phyloP scores from a whole-genome alignment of 2,797 vertebrate species.

The Valencia hispanica region DNA sequence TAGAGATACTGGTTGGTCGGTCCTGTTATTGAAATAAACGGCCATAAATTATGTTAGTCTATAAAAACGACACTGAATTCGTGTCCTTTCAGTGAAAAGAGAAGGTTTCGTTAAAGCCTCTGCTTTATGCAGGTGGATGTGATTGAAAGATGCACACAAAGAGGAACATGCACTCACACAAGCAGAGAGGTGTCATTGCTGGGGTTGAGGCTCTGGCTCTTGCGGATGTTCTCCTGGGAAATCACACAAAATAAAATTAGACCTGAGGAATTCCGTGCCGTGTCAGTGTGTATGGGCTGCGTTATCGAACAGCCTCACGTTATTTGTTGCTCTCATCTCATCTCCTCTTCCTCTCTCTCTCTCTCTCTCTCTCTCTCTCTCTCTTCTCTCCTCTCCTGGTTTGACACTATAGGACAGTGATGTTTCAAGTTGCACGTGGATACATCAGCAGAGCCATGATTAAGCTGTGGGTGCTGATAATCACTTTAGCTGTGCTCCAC shows the following conservation, averaged over 20 bases:
- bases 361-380: not conserved
- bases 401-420: constrained; percentile 4
- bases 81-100: constrained; percentile 10
- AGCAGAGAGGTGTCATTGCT: constrained; percentile 46
- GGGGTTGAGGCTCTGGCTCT: constrained; percentile 52
- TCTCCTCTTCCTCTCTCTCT: constrained; percentile 10
- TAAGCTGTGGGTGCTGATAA: constrained; percentile 4
- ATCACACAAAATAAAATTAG: constrained; percentile 72
- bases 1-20: constrained; percentile 52
- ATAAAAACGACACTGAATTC: constrained; percentile 23
- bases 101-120: constrained; percentile 15
- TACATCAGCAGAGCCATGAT: not conserved
- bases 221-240: constrained; percentile 66
- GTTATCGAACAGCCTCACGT: constrained; percentile 22
- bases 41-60: constrained; percentile 46
- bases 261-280: constrained; percentile 51
- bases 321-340: constrained; percentile 23
- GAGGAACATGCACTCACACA: constrained; percentile 30
- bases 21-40: constrained; percentile 53
- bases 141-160: constrained; percentile 11
- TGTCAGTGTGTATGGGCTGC: constrained; percentile 16
- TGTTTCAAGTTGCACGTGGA: constrained; percentile 1
- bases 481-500: constrained; percentile 1
- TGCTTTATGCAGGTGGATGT: constrained; percentile 22
- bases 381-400: not conserved